These are phyloP conservation scores for Callitettix versicolor DNA, from an alignment of 1,140 invertebrate species.

Conservation along the genomic window DNA sequence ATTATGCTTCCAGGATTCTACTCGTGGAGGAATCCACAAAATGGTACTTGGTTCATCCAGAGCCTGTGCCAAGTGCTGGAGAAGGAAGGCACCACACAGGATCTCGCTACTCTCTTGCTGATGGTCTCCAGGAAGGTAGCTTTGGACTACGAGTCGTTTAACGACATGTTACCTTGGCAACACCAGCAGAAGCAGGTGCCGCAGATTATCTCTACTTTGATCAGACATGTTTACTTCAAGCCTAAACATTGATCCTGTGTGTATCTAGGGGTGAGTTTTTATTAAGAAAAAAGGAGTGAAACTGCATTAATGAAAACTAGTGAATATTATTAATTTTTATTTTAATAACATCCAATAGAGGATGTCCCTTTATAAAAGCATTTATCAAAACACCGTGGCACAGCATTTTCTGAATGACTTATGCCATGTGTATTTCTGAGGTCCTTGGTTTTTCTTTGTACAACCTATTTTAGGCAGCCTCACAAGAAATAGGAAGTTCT, in stretches of 20 bases:
- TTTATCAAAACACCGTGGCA: not conserved
- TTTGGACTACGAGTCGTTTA: conserved; percentile 44
- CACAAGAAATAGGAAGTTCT: too few relatives aligned
- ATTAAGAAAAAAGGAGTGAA: not conserved
- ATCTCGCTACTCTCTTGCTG: conserved; percentile 52
- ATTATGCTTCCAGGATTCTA: conserved; percentile 43
- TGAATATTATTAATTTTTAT: not conserved
- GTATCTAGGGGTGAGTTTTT: not conserved
- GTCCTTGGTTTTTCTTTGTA: too few relatives aligned
- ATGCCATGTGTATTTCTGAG: too few relatives aligned
- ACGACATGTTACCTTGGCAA: conserved; percentile 36
- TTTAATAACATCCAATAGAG: not conserved
- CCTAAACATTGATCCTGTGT: conserved; percentile 23
- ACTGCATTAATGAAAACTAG: too few relatives aligned
- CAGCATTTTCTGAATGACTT: not conserved
- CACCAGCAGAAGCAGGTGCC: conserved; percentile 58
- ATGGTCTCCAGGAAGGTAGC: conserved; percentile 51
- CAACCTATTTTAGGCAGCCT: too few relatives aligned
- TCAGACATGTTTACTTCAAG: conserved; percentile 44
- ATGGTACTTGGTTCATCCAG: conserved; percentile 63
- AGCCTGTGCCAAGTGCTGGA: conserved; percentile 45
- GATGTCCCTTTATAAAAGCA: not conserved
- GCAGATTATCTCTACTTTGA: conserved; percentile 52
- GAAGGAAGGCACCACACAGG: conserved; percentile 35
- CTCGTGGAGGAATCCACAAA: conserved; percentile 52